Conservation (phyloP, 2,797 vertebrate species). For the Perodicticus potto region DNA sequence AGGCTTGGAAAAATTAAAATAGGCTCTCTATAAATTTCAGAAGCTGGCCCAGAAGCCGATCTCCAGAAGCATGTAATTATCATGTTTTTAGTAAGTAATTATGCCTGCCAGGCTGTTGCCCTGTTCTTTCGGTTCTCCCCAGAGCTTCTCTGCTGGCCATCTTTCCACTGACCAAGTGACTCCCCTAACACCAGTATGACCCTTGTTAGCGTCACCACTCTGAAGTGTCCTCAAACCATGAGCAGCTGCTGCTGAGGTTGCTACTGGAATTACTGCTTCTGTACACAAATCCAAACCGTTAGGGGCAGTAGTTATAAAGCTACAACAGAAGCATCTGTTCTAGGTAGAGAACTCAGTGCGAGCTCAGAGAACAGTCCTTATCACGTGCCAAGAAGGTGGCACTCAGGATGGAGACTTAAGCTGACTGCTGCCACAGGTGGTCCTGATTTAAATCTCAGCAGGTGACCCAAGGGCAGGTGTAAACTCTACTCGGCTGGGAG, state of each 20-base stretch:
- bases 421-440: background rate
- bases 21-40: background rate
- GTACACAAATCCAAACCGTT: background rate
- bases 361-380: background rate
- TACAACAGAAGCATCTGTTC: background rate
- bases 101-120: background rate
- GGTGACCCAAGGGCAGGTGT: background rate
- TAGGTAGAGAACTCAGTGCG: background rate
- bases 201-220: rapidly evolving
- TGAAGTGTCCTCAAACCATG: background rate
- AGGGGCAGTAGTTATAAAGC: background rate
- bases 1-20: constrained; percentile 15
- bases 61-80: background rate
- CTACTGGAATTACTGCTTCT: background rate
- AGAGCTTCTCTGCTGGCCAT: background rate
- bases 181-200: background rate
- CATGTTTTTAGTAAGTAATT: background rate
- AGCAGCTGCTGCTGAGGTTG: background rate
- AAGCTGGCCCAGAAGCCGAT: background rate
- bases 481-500: background rate
- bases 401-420: background rate
- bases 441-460: background rate
- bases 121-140: background rate
- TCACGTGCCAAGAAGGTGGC: background rate
- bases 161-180: background rate